phyloP scores from a whole-genome alignment of 1,140 invertebrate species.

The Stegodyphus dumicola region DNA sequence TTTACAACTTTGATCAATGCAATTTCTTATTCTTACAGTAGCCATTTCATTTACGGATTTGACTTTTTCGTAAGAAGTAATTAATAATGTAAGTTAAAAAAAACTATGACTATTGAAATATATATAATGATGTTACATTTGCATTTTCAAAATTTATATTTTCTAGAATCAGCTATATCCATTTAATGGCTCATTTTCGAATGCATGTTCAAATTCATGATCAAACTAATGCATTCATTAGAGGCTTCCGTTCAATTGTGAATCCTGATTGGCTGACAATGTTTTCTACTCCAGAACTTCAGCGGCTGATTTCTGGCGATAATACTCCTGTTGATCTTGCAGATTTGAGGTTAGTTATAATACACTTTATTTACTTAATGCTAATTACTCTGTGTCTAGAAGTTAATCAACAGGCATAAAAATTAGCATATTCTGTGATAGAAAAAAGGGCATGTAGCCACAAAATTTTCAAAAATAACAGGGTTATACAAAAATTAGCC shows the following conservation, averaged over 20 bases:
- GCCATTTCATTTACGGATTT: too few relatives aligned
- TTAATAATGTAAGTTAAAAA: neutral
- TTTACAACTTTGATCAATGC: too few relatives aligned
- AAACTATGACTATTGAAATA: slow-evolving; percentile 12
- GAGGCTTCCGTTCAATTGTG: slow-evolving; percentile 95
- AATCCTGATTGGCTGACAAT: slow-evolving; percentile 94
- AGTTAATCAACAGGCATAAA: too few relatives aligned
- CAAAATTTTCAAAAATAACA: too few relatives aligned
- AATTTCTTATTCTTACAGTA: too few relatives aligned
- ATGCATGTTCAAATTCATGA: slow-evolving; percentile 98
- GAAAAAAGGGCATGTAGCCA: too few relatives aligned
- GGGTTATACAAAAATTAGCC: too few relatives aligned
- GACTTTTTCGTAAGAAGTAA: neutral
- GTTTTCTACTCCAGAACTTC: slow-evolving; percentile 95
- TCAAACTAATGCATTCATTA: slow-evolving; percentile 95
- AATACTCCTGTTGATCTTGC: slow-evolving; percentile 89
- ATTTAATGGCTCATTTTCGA: slow-evolving; percentile 97
- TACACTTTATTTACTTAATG: too few relatives aligned
- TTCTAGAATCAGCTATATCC: slow-evolving; percentile 93
- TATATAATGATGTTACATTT: slow-evolving; percentile 10
- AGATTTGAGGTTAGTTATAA: slow-evolving; percentile 77
- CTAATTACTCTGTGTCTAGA: too few relatives aligned
- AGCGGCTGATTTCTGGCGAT: slow-evolving; percentile 90
- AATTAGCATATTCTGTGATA: too few relatives aligned
- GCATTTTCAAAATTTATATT: slow-evolving; percentile 64